phyloP scores from a whole-genome alignment of 1,140 invertebrate genomes.

The Pseudachorutes palmiensis region DNA sequence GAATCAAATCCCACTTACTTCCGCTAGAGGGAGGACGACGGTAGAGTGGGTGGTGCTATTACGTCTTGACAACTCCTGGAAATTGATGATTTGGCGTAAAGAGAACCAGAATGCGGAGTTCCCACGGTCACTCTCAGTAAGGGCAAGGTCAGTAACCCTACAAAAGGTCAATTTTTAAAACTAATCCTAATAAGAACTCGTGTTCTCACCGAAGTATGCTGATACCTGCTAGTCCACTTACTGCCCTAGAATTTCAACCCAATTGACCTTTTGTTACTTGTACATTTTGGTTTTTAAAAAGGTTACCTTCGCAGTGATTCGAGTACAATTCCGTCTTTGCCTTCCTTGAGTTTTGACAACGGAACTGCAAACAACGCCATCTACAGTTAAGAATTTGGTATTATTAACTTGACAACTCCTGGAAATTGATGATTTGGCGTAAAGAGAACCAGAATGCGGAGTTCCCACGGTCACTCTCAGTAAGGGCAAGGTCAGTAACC shows the following conservation, averaged over 20 bases:
- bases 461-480: conserved; percentile 29
- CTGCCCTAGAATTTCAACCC: too few relatives aligned
- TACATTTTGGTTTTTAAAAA: too few relatives aligned
- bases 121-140: conserved; percentile 33
- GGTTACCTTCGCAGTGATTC: too few relatives aligned
- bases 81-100: conserved; percentile 37
- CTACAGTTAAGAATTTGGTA: too few relatives aligned
- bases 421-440: conserved; percentile 38
- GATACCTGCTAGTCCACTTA: too few relatives aligned
- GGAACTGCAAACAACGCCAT: conserved; percentile 21
- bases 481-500: conserved; percentile 16
- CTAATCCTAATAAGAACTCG: neutral
- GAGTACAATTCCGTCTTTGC: too few relatives aligned
- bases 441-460: conserved; percentile 38
- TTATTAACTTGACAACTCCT: conserved; percentile 37
- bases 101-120: conserved; percentile 38
- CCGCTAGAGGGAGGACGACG: conserved; percentile 37
- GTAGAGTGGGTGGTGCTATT: conserved; percentile 37
- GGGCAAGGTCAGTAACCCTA: neutral
- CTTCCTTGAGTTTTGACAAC: conserved; percentile 36
- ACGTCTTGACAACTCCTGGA: conserved; percentile 36
- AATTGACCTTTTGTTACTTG: too few relatives aligned
- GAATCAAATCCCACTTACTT: too few relatives aligned
- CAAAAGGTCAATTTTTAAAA: neutral
- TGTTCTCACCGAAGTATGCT: conserved; percentile 37